Evolutionary conservation across 1,140 invertebrate species (phyloP), one percentile per base, ranked within the genome.

Genomic region (Drosophila pallidifrons): DNA sequence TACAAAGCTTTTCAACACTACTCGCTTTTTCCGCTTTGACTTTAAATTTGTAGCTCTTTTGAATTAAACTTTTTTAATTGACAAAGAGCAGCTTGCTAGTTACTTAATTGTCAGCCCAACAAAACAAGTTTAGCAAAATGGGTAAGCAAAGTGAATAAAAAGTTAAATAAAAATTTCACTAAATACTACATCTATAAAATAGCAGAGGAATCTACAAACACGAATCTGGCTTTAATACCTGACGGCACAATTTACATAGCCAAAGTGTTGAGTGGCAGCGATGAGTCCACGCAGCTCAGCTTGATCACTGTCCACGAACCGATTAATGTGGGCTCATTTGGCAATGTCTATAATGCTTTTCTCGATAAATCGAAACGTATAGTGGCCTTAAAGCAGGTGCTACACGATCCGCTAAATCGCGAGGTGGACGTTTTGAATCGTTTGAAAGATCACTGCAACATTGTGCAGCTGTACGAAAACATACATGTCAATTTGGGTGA

Each of bases 381-480:
- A 13, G 69, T 83, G 52, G 81, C 81, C 7, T 35, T 85, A 0
- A 83, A 83, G 20, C 81, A 83, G n/a, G 65, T 63, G 20, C 35
- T 45, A 3, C 13, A 20, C 20, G 46, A 73, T 69, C 8, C 63
- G 6, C 25, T 10, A 10, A 45, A 66, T 1, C 60, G 57, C 2
- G 81, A 83, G 25, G 30, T 58, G 8, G 20, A 64, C 3, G 77
- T 80, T 0, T 32, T 83, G 69, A 55, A 16, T 7, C 32, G 51
- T n/a, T 41, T 83, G 7, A 5, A 15, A 5, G 45, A 59, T 0
- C 81, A 83, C 45, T 64, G 47, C 47, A 85, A 85, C 58, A 52
- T 83, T 5, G 47, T 80, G 3, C 58, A 43, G 6, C 58, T 83
- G 1, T 25, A 60, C 1, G 55, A 77, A 73, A 30, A 74, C 57